Conservation (phyloP, 1,140 invertebrate genomes). For the Calephelis nemesis region DNA sequence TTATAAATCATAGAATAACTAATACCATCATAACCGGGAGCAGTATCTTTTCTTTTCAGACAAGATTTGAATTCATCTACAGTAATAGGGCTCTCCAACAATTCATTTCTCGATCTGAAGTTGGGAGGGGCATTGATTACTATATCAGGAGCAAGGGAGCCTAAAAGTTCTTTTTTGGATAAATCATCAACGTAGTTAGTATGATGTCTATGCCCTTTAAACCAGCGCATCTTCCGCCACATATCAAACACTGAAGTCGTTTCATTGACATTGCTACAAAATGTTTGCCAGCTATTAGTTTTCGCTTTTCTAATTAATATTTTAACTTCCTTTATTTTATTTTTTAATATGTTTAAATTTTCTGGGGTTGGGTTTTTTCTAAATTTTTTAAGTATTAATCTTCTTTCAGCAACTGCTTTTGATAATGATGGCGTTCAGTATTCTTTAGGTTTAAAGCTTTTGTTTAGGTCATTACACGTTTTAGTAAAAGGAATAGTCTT, state of each 20-base stretch:
- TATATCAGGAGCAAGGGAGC: background rate
- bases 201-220: conserved; percentile 8
- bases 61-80: background rate
- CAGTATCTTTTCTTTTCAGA: conserved; percentile 5
- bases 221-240: conserved; percentile 12
- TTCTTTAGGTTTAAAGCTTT: conserved; percentile 8
- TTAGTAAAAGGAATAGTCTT: background rate
- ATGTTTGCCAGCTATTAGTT: background rate
- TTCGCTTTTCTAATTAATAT: background rate
- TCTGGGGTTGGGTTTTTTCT: background rate
- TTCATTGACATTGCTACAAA: conserved; percentile 6
- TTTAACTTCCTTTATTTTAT: conserved; percentile 10
- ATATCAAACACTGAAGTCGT: background rate
- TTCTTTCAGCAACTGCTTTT: conserved; percentile 6
- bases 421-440: conserved; percentile 4
- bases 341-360: background rate
- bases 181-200: background rate
- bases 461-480: background rate
- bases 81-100: background rate
- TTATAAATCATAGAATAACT: conserved; percentile 17
- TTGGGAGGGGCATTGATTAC: background rate
- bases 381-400: background rate
- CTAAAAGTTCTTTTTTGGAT: background rate
- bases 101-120: background rate
- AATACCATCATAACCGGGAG: conserved; percentile 4